Base-by-base conservation (phyloP, 1,140 invertebrate species). In the Drosophila burlai region DNA sequence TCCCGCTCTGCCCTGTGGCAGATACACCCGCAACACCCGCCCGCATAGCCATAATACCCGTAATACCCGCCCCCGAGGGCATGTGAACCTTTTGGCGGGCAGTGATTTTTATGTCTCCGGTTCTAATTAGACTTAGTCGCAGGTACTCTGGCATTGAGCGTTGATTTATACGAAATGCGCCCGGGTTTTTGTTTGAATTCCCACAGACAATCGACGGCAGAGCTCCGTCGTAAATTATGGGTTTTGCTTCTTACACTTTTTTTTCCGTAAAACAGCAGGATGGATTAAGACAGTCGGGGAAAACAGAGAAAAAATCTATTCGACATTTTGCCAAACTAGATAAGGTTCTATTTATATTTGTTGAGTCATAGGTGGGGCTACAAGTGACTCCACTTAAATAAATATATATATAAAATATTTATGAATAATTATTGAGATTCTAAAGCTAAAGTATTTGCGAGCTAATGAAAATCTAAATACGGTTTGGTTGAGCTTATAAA, bases 91-190 rank as follows among this genome's bases (percentile, higher is more conserved):
- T 69, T 68, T 69, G 66, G 24, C 45, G 47, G 47, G 60, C 64
- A 58, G 76, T 66, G 80, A 86, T 83, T 90, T 89, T 81, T 90
- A 85, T 90, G 85, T 90, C 85, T 90, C 85, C 85, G 85, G 85
- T 90, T 90, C 85, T 90, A 90, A 90, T 90, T 90, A 85, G 74
- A 90, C 83, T 69, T 80, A 69, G 76, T 81, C 50, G 65, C 50
- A 85, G 73, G 76, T 81, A 68, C 40, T 62, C 67, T 89, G 84
- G 78, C 84, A 89, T 90, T 89, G 84, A 90, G 81, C 85, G 81
- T 58, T 89, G 85, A 89, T 89, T 89, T 89, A 85, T 90, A 55
- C 54, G 69, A 89, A 84, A 78, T 62, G 84, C 59, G 78, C 43
- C 42, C 36, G 42, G 46, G 29, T 63, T 81, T 81, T 57, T 69